A percentile compares a stretch with the other conserved stretches of the same genome.
Evolutionary conservation across 2,113 vertebrate genomes (phyloP).

Genomic region (Sapajus apella): DNA sequence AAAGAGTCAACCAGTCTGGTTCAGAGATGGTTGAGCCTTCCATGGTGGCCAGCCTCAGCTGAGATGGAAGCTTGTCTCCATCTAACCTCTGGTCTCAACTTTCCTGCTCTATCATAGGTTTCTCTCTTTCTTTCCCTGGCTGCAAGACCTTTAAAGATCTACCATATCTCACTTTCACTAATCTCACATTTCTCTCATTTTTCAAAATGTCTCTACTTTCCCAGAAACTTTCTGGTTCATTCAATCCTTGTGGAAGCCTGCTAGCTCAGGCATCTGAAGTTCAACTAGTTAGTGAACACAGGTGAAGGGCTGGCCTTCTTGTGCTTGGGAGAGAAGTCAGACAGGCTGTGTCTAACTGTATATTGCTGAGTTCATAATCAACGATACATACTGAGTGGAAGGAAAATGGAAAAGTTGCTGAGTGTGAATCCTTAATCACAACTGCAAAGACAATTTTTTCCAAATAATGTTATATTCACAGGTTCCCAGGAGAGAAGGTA

Average conservation of each 20-base stretch:
- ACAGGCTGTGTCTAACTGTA: background rate
- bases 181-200: background rate
- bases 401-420: background rate
- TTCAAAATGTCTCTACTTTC: background rate
- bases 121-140: background rate
- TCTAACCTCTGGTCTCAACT: background rate
- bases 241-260: background rate
- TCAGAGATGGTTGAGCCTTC: too few species aligned
- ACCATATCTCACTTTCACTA: background rate
- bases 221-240: background rate
- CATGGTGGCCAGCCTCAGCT: background rate
- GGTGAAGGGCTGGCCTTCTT: background rate
- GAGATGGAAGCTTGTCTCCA: background rate
- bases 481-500: background rate
- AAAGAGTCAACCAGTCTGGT: background rate
- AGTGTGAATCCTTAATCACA: background rate
- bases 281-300: background rate
- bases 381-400: background rate
- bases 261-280: background rate
- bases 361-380: background rate
- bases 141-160: background rate
- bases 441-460: background rate
- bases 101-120: background rate
- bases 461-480: background rate
- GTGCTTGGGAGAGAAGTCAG: background rate